Evolutionary conservation across 2,888 invertebrate genomes (phyloP).

Genomic region (Cremastobaeus sp.): DNA sequence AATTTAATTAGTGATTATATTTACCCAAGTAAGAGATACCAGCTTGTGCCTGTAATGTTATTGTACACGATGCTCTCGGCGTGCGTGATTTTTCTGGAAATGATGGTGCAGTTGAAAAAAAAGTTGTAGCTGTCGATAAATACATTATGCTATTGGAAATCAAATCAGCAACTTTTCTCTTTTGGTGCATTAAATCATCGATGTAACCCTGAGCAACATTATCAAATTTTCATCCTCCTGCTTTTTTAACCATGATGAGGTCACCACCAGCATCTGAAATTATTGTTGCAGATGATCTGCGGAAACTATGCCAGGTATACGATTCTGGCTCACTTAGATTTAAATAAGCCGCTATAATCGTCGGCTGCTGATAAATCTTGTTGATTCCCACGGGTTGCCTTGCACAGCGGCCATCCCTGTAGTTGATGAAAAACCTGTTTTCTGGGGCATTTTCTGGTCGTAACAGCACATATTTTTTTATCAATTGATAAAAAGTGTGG

Average conservation of each 20-base stretch:
- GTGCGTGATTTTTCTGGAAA: too few species aligned
- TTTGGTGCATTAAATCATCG: background rate
- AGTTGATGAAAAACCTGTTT: slow-evolving; percentile 49
- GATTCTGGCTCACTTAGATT: slow-evolving; percentile 46
- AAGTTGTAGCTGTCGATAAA: too few species aligned
- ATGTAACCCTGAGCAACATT: slow-evolving; percentile 10
- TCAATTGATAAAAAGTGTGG: too few species aligned
- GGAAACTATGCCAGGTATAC: slow-evolving; percentile 56
- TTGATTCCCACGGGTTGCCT: slow-evolving; percentile 54
- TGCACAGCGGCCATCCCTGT: slow-evolving; percentile 54
- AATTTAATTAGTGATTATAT: too few species aligned
- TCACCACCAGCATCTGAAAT: slow-evolving; percentile 49
- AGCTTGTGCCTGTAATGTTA: too few species aligned
- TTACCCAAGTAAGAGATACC: too few species aligned
- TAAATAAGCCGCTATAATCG: slow-evolving; percentile 54
- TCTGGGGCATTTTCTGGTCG: slow-evolving; percentile 9
- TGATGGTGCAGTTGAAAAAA: too few species aligned
- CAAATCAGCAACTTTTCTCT: background rate
- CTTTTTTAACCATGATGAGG: slow-evolving; percentile 35
- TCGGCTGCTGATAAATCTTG: slow-evolving; percentile 54
- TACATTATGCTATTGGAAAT: background rate
- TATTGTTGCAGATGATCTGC: slow-evolving; percentile 45
- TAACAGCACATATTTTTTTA: too few species aligned
- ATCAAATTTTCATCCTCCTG: slow-evolving; percentile 26
- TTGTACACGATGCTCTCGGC: too few species aligned